Conservation (phyloP, 2,888 invertebrate genomes). For the Ptilodon capucinus region DNA sequence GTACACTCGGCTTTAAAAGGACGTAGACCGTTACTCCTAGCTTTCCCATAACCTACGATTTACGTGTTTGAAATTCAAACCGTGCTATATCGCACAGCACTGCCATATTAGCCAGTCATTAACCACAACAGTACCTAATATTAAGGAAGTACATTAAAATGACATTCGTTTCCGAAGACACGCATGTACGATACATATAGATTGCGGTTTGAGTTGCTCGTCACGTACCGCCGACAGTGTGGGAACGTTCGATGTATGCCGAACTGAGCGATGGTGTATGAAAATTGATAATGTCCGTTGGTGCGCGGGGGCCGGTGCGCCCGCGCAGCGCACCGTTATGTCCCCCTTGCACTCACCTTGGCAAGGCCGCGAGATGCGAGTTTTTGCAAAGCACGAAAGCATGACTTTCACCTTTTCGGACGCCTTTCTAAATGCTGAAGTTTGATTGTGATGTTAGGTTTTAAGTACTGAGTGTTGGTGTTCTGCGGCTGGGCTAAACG, state of each 20-base stretch:
- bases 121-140: conserved; percentile 46
- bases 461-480: conserved; percentile 7
- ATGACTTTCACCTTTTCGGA: conserved; percentile 79
- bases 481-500: not conserved
- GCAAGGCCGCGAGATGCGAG: conserved; percentile 79
- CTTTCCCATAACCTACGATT: conserved; percentile 49
- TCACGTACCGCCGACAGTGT: conserved; percentile 23
- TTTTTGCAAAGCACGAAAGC: conserved; percentile 78
- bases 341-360: conserved; percentile 80
- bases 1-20: conserved; percentile 36
- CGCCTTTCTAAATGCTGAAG: conserved; percentile 77
- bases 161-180: conserved; percentile 53
- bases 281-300: conserved; percentile 37
- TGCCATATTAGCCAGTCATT: conserved; percentile 60
- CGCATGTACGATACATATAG: conserved; percentile 24
- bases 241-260: conserved; percentile 44
- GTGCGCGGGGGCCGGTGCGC: conserved; percentile 49
- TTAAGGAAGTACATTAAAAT: conserved; percentile 70
- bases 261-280: conserved; percentile 42
- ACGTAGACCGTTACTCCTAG: conserved; percentile 62
- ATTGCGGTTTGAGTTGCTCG: conserved; percentile 27
- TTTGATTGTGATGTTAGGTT: conserved; percentile 37
- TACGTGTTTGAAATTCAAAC: conserved; percentile 68
- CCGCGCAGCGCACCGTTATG: conserved; percentile 70
- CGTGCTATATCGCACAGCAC: conserved; percentile 33